Evolutionary conservation across 2,888 invertebrate genomes (phyloP), one percentile per base, ranked within the genome.

Genomic region (Abrostola tripartita): DNA sequence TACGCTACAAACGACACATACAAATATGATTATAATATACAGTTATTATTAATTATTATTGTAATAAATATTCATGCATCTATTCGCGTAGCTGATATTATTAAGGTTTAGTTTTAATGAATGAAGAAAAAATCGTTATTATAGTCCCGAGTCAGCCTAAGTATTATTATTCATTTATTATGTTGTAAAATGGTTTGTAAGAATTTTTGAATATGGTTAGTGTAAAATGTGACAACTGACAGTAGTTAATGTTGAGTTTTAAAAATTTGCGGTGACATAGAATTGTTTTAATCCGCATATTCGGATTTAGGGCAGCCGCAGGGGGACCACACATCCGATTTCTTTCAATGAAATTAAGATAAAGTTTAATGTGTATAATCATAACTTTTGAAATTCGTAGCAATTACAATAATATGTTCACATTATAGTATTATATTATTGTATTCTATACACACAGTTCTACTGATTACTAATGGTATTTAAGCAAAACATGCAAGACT

Each of bases 31-130:
- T 65, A 80, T 85, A 85, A 80, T 85, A 85, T 83, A 84, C 82
- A 81, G 71, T 81, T 82, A 83, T 79, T 74, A 71, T 81, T 85
- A 87, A 81, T 83, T 86, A 84, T 78, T 86, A 85, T 79, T 82
- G 78, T 78, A 83, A 81, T 76, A 61, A 81, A 83, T 85, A 85
- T 87, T 83, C 87, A 86, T 86, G 84, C 85, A 84, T 85, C 81
- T 89, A 83, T 87, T 87, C 79, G 84, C 81, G 84, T 90, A 90
- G 88, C 85, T 88, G 85, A 87, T 90, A 90, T 88, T 87, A 85
- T 88, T 92, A 92, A 91, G 88, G 73, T 86, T 90, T 92, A 92
- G 88, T 90, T 89, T 78, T 84, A 87, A 88, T 82, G 65, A 81
- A 80, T 70, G 67, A 75, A 63, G 52, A 73, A 79, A 81, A 78